These are phyloP conservation scores for Microtus pennsylvanicus DNA, from an alignment of 2,113 vertebrate genomes.

Conservation along the genomic window DNA sequence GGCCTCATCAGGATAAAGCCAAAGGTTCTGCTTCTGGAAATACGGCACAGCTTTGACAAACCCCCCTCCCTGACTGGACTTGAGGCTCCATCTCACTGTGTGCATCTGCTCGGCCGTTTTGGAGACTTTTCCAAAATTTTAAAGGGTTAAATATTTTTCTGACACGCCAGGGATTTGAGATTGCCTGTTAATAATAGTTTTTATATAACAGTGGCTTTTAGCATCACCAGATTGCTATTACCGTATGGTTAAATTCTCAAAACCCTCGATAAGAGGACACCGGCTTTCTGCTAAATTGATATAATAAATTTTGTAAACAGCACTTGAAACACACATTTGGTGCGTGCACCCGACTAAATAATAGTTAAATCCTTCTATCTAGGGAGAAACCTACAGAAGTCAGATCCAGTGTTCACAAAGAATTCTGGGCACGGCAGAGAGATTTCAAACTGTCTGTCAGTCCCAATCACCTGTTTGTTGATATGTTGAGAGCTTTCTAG, in stretches of 20 bases:
- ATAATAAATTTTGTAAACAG: slow-evolving; percentile 28
- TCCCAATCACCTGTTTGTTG: background rate
- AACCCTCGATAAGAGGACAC: background rate
- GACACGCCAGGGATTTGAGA: slow-evolving; percentile 28
- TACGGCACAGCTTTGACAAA: background rate
- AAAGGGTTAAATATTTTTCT: slow-evolving; percentile 40
- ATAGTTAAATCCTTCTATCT: slow-evolving; percentile 37
- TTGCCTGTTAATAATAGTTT: slow-evolving; percentile 70
- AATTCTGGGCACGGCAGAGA: background rate
- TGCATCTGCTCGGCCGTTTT: background rate
- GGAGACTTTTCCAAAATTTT: background rate
- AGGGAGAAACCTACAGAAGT: background rate
- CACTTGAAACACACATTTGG: background rate
- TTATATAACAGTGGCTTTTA: slow-evolving; percentile 57
- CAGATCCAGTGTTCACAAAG: background rate
- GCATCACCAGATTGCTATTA: slow-evolving; percentile 4
- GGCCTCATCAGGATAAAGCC: background rate
- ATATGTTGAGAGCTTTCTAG: background rate
- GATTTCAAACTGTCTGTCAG: background rate
- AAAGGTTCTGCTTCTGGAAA: background rate
- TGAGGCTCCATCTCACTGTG: background rate
- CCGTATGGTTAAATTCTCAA: slow-evolving; percentile 49
- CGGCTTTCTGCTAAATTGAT: background rate
- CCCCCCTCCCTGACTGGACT: background rate
- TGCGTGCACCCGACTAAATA: slow-evolving; percentile 62